A percentile compares a stretch with the other conserved stretches of the same genome.
Evolutionary conservation across 2,888 invertebrate species (phyloP).

Genomic region (Napeogenes inachia): DNA sequence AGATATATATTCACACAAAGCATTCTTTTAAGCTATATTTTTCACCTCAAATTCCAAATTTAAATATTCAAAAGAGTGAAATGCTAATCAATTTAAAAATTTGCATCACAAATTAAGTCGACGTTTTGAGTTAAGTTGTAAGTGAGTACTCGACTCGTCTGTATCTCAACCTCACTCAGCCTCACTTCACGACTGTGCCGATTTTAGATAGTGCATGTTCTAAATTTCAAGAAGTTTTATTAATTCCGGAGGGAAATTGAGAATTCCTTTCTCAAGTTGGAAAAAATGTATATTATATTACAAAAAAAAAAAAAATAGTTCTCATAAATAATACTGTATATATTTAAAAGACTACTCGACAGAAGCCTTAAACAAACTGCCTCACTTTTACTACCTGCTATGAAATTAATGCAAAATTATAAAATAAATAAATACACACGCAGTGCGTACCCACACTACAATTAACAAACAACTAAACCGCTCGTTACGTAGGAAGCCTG

Average conservation of each 20-base stretch:
- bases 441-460: neutral
- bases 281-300: neutral
- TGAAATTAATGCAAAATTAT: no score
- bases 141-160: slow-evolving; percentile 13
- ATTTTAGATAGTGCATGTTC: slow-evolving; percentile 54
- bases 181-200: slow-evolving; percentile 31
- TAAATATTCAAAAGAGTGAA: no score
- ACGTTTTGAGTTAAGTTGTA: slow-evolving; percentile 13
- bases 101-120: slow-evolving; percentile 6
- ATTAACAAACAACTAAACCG: slow-evolving; percentile 3
- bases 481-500: slow-evolving; percentile 26
- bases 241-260: slow-evolving; percentile 14
- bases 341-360: no score
- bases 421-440: neutral
- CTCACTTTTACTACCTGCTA: no score
- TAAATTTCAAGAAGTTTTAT: slow-evolving; percentile 37
- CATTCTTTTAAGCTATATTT: no score
- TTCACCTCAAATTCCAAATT: neutral
- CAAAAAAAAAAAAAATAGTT: no score
- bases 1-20: no score
- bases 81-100: neutral
- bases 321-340: no score
- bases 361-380: no score
- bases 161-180: slow-evolving; percentile 28
- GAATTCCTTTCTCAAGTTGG: neutral